Evolutionary conservation across 2,797 vertebrate genomes (phyloP).

Genomic region (Muscicapa striata): DNA sequence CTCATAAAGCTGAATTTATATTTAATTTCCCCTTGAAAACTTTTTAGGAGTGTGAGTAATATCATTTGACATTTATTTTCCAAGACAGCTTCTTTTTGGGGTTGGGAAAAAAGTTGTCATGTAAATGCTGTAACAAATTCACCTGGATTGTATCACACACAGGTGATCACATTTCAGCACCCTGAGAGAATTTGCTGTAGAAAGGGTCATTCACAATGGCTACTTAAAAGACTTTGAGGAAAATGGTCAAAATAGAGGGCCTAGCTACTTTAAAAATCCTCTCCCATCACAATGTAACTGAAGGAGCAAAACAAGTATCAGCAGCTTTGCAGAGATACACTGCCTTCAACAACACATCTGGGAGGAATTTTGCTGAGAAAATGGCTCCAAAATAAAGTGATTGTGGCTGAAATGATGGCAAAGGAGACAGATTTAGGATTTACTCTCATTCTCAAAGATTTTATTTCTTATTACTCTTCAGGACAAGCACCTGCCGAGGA

Average conservation of each 20-base stretch:
- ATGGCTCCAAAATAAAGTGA: not conserved
- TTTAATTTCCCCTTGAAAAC: constrained; percentile 1
- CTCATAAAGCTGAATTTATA: not conserved
- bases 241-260: not conserved
- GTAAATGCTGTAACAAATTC: not conserved
- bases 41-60: not conserved
- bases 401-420: not conserved
- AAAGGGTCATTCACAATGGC: not conserved
- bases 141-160: not conserved
- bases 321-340: not conserved
- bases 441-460: not conserved
- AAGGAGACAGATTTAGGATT: not conserved
- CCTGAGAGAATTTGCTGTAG: not conserved
- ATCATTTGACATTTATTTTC: not conserved
- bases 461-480: not conserved
- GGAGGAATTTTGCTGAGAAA: not conserved
- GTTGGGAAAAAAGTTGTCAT: not conserved
- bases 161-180: not conserved
- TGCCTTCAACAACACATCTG: not conserved
- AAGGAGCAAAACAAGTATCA: not conserved
- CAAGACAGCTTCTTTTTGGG: not conserved
- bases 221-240: not conserved
- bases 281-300: not conserved
- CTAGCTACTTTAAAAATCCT: not conserved
- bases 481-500: not conserved